Conservation (phyloP, 2,797 vertebrate genomes). For the Sebastes diploproa region DNA sequence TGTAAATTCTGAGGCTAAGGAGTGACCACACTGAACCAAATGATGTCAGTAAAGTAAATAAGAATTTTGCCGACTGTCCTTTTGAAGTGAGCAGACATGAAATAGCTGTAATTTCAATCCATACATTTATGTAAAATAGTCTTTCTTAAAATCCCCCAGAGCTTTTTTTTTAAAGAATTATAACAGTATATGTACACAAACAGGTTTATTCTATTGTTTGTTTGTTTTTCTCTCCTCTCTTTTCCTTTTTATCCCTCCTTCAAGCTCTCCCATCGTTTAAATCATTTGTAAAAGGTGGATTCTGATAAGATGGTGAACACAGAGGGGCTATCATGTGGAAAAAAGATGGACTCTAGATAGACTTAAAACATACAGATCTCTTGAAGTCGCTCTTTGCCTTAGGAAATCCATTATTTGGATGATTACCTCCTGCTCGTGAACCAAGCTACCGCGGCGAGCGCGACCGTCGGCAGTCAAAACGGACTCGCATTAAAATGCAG, state of each 20-base stretch:
- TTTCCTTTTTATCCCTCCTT: background rate
- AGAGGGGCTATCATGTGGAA: constrained; percentile 16
- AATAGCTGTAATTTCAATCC: background rate
- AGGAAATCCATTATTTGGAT: constrained; percentile 71
- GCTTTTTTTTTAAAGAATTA: background rate
- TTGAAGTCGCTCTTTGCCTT: constrained; percentile 35
- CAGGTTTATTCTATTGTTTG: background rate
- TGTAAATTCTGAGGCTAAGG: background rate
- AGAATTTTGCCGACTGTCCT: no score
- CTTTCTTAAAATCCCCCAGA: background rate
- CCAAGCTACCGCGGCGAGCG: background rate
- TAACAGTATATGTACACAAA: background rate
- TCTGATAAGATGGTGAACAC: constrained; percentile 13
- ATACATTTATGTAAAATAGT: background rate
- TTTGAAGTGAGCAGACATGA: no score
- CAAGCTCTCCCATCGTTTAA: background rate
- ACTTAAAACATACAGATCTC: constrained; percentile 32
- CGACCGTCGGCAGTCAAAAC: background rate
- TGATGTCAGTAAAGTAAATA: no score
- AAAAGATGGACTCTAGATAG: constrained; percentile 1
- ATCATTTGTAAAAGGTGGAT: constrained; percentile 9
- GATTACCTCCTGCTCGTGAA: constrained; percentile 61
- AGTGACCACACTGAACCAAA: background rate
- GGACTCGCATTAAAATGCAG: constrained; percentile 42
- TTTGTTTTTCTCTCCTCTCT: background rate